Evolutionary conservation across 2,113 vertebrate species (phyloP).

Genomic region (Oreochromis aureus): DNA sequence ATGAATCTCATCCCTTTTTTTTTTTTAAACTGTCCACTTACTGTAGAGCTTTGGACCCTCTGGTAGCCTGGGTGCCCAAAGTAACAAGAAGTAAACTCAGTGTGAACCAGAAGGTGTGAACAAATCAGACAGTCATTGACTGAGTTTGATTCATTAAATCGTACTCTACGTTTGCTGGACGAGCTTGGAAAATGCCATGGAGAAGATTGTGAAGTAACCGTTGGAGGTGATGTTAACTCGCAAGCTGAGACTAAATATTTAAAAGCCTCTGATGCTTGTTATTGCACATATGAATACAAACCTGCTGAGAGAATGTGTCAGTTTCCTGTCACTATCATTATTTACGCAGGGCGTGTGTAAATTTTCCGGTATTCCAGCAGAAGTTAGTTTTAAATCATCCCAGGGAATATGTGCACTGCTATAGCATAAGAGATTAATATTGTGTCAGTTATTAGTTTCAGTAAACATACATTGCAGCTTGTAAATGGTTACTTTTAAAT

Average conservation of each 20-base stretch:
- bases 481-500: neutral
- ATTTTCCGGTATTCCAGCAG: neutral
- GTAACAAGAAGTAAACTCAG: neutral
- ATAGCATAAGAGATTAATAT: neutral
- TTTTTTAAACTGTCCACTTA: neutral
- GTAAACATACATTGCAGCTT: neutral
- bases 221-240: neutral
- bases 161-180: neutral
- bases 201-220: neutral
- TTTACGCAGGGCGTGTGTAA: neutral
- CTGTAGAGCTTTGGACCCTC: neutral
- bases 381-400: neutral
- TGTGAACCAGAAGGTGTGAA: neutral
- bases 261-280: neutral
- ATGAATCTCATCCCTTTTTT: neutral
- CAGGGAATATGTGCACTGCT: neutral
- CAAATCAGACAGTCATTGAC: neutral
- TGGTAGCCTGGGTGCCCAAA: neutral
- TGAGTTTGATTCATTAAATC: neutral
- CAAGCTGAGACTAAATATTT: neutral
- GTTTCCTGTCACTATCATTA: neutral
- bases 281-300: neutral
- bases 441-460: neutral
- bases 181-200: neutral
- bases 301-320: neutral